Evolutionary conservation across 2,888 invertebrate species (phyloP).

Genomic region (Cephus pulcher): DNA sequence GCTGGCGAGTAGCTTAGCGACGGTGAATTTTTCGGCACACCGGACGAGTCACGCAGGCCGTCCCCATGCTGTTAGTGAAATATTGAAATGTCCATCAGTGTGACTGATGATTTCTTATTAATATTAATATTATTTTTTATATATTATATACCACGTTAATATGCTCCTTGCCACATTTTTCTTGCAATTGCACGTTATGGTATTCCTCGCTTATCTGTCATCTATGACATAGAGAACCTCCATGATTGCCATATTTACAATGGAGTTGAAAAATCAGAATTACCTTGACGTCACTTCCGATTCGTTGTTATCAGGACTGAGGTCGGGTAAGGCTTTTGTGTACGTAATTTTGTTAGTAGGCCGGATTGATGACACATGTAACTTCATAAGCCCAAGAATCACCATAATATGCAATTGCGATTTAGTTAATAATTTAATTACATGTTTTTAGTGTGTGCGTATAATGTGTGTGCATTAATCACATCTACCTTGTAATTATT

Average conservation of each 20-base stretch:
- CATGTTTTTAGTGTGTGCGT: constrained; percentile 20
- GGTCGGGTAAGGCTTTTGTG: background rate
- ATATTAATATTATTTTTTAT: background rate
- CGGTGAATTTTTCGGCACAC: constrained; percentile 45
- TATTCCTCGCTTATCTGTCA: background rate
- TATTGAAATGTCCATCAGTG: constrained; percentile 37
- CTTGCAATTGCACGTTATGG: constrained; percentile 45
- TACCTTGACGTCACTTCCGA: background rate
- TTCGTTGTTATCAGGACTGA: background rate
- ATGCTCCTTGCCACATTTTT: background rate
- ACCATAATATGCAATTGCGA: constrained; percentile 55
- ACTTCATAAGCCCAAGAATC: constrained; percentile 34
- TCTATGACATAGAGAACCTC: background rate
- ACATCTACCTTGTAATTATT: constrained; percentile 39
- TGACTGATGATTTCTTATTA: constrained; percentile 5
- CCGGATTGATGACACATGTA: background rate
- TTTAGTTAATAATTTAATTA: constrained; percentile 43
- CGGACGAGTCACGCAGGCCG: constrained; percentile 52
- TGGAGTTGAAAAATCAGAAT: background rate
- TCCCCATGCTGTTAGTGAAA: constrained; percentile 75
- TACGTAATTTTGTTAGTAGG: background rate
- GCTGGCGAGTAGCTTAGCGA: constrained; percentile 50
- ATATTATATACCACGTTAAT: background rate
- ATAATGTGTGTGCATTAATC: constrained; percentile 37
- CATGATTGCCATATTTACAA: background rate